A percentile compares a stretch with the other conserved stretches of the same genome.
phyloP scores from a whole-genome alignment of 1,140 invertebrate genomes.

The Heliconius himera region DNA sequence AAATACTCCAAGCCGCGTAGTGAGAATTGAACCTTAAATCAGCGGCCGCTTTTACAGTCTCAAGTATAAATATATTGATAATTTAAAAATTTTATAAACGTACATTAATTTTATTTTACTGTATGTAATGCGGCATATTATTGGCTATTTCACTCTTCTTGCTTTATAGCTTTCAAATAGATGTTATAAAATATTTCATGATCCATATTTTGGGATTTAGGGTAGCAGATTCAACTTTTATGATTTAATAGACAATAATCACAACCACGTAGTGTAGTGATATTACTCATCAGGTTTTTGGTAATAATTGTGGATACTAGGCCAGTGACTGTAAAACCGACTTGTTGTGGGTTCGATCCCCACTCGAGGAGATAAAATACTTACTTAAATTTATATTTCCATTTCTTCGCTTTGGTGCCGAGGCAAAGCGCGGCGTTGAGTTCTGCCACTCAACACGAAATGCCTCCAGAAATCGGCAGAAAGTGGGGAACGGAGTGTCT shows the following conservation, averaged over 20 bases:
- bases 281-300: background rate
- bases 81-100: background rate
- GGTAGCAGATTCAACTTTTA: conserved; percentile 4
- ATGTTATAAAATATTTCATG: conserved; percentile 46
- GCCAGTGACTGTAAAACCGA: too few relatives aligned
- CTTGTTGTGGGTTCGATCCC: too few relatives aligned
- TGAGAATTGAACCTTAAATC: too few relatives aligned
- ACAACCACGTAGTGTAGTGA: background rate
- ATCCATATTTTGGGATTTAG: conserved; percentile 25
- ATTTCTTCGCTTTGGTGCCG: too few relatives aligned
- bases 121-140: background rate
- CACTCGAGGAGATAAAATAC: too few relatives aligned
- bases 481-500: too few relatives aligned
- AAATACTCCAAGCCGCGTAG: too few relatives aligned
- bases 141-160: conserved; percentile 8
- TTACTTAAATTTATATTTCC: too few relatives aligned
- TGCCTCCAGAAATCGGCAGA: too few relatives aligned
- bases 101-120: background rate
- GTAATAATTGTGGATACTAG: background rate
- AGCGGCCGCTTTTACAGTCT: background rate
- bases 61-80: background rate
- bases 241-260: background rate
- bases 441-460: too few relatives aligned
- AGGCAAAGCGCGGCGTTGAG: too few relatives aligned
- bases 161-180: conserved; percentile 39